Evolutionary conservation across 2,888 invertebrate genomes (phyloP).

Genomic region (Drosophila quasianomalipes): DNA sequence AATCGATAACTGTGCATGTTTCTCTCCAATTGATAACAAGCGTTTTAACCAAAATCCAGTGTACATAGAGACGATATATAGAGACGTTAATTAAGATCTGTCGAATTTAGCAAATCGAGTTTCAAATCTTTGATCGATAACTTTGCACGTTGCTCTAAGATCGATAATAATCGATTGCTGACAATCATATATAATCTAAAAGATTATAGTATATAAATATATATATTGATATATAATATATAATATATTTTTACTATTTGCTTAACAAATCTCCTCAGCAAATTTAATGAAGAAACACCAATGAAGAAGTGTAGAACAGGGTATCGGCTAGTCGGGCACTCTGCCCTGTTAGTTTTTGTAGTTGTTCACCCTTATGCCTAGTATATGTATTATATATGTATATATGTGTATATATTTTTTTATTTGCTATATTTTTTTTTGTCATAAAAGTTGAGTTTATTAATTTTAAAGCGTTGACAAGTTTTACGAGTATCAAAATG

Average conservation of each 20-base stretch:
- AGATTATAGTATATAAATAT: background rate
- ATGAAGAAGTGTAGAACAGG: background rate
- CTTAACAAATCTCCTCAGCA: background rate
- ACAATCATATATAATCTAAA: no score
- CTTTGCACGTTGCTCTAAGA: background rate
- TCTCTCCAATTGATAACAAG: background rate
- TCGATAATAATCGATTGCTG: background rate
- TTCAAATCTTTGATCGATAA: background rate
- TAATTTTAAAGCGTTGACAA: constrained; percentile 80
- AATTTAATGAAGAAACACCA: background rate
- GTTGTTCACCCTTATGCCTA: constrained; percentile 7
- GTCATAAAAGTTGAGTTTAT: constrained; percentile 71
- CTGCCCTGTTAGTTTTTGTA: background rate
- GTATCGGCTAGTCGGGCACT: background rate
- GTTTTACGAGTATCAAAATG: constrained; percentile 65
- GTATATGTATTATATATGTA: constrained; percentile 1
- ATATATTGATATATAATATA: background rate
- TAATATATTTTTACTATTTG: background rate
- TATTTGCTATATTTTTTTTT: constrained; percentile 18
- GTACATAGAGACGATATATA: background rate
- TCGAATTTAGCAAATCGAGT: no score
- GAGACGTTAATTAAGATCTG: background rate
- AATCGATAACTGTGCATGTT: background rate
- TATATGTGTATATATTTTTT: constrained; percentile 4
- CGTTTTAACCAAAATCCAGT: background rate